Conservation (phyloP, 2,113 vertebrate genomes). For the Platysternon megacephalum region DNA sequence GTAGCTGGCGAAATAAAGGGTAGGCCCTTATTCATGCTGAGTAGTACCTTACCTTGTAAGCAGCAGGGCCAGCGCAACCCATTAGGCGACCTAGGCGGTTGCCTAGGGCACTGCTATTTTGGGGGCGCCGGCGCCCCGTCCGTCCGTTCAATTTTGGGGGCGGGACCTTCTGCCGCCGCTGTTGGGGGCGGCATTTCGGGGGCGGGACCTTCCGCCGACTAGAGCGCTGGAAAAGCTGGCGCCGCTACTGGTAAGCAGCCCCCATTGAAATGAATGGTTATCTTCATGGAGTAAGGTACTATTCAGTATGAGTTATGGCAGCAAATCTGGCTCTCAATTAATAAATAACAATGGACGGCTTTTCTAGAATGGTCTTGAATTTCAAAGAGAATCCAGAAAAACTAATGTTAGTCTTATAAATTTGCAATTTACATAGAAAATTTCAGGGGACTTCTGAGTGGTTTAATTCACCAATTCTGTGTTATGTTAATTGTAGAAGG, state of each 20-base stretch:
- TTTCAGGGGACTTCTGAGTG: constrained; percentile 15
- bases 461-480: constrained; percentile 11
- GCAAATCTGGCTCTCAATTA: background rate
- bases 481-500: background rate
- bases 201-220: no score
- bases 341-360: background rate
- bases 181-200: no score
- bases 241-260: no score
- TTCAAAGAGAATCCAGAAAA: constrained; percentile 37
- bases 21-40: background rate
- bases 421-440: constrained; percentile 40
- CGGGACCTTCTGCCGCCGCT: no score
- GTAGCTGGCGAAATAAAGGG: background rate
- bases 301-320: background rate
- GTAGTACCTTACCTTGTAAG: background rate
- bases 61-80: no score
- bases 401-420: background rate
- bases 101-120: no score
- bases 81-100: no score
- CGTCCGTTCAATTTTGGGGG: no score
- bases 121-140: no score
- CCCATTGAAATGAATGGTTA: background rate
- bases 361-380: background rate
- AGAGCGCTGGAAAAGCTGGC: no score
- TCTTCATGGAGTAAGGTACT: background rate